Base-by-base conservation (phyloP, 1,140 invertebrate species). In the Tetranychus cinnabarinus region DNA sequence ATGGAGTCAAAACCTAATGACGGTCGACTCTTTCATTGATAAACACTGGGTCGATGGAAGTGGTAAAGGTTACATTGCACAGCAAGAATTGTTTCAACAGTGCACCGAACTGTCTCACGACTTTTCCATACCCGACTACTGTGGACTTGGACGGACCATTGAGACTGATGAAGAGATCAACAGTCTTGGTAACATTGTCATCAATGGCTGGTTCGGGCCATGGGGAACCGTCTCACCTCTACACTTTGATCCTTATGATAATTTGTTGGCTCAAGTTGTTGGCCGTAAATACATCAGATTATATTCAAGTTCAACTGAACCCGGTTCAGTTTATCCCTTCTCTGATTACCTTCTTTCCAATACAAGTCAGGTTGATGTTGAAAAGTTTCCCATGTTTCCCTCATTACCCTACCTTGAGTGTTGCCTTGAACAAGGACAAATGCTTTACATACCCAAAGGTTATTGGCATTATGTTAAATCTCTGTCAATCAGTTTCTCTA, bases 181-280 rank as follows among this genome's bases (percentile, higher is more conserved):
- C 23, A 31, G 23, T 52, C 31, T 12, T 52, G 8, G 15, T n/a
- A 23, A 42, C 69, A 77, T 79, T 46, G 88, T 87, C 67, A 83
- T 97, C 46, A 97, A 97, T 77, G 86, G 86, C 2, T 98, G 92
- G 89, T 87, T 97, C 75, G 95, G 95, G 15, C 95, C 95, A n/a
- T 74, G 75, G 67, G 83, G 84, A 7, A 98, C 95, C 1, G 77
- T 97, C 13, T 97, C 92, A 2, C 91, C 95, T 13, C 74, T 97
- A 33, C 95, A 99, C 75, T 81, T 82, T 72, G 95, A 99, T 75
- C 88, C 88, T 0, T 93, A 96, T 72, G 84, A 93, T 69, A 99
- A 99, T 76, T 75, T 97, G 63, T 72, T 97, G 2, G 80, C 81
- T 64, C 89, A 93, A 74, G 81, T 82, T 80, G 80, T 92, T 69